A percentile compares a stretch with the other conserved stretches of the same genome.
phyloP scores from a whole-genome alignment of 2,888 invertebrate genomes.

The Camponotus fellah region DNA sequence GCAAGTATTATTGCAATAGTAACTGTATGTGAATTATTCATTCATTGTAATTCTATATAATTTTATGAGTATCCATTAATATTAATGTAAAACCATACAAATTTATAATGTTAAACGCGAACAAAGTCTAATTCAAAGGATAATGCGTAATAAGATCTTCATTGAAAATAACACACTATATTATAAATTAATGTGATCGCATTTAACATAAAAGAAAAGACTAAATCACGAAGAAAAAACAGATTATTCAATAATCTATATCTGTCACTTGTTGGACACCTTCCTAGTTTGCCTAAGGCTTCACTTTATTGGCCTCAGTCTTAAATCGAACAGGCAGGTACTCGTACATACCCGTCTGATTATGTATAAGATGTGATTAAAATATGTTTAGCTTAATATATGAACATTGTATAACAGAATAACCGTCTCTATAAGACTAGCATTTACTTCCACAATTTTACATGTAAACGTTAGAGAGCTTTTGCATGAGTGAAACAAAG shows the following conservation, averaged over 20 bases:
- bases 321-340: conserved; percentile 17
- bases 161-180: conserved; percentile 24
- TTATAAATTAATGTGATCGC: conserved; percentile 45
- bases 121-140: neutral
- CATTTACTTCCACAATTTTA: conserved; percentile 57
- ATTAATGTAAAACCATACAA: neutral
- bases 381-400: conserved; percentile 31
- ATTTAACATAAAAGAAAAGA: conserved; percentile 20
- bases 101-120: neutral
- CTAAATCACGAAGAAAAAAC: neutral
- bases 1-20: conserved; percentile 60
- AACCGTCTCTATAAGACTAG: conserved; percentile 17
- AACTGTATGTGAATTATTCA: conserved; percentile 50
- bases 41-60: conserved; percentile 56
- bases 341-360: neutral
- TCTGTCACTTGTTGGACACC: neutral
- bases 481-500: conserved; percentile 64
- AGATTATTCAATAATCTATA: neutral
- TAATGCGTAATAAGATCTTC: conserved; percentile 2
- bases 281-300: conserved; percentile 9
- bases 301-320: neutral
- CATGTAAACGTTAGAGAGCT: conserved; percentile 64
- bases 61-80: conserved; percentile 27
- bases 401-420: conserved; percentile 1
- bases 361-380: conserved; percentile 15